Evolutionary conservation across 2,113 vertebrate genomes (phyloP), one percentile per base, ranked within the genome.

Genomic region (Gavia stellata): DNA sequence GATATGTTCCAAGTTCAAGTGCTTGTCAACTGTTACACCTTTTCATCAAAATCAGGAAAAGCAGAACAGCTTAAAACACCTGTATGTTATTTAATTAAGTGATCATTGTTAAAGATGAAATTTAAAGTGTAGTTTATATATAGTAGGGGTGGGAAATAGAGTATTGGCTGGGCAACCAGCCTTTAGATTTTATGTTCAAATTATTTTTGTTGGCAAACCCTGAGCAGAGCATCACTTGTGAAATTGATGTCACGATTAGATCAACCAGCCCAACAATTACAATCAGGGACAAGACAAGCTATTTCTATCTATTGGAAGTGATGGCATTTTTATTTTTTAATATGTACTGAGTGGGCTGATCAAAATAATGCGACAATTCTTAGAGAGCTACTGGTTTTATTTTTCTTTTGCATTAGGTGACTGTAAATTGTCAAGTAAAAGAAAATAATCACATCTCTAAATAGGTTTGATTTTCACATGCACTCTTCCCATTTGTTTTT

Each of bases 21-120:
- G 25, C 59, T 73, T 91, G 83, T 91, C 88, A 78, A 80, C 53
- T 53, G 53, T 66, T 89, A 71, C 21, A 92, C 9, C 19, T 91
- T 97, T 86, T 86, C 52, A 96, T 95, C 79, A 95, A 86, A 94
- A 87, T 82, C 33, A 63, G 45, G 86, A 71, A 81, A 67, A 88
- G 61, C 19, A 52, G 38, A 96, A 49, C 40, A 75, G 74, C 17
- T 93, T 84, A 38, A 93, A 65, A 2, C 47, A 87, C 44, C 26
- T 63, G 17, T 55, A 74, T 80, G 68, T 87, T 91, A 92, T 88
- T 96, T 91, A 90, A 96, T 75, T 97, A 71, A 83, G 63, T 62
- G 58, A n/a, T 82, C 23, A 45, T 68, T 88, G 67, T 71, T 88
- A 68, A 53, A 75, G 74, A 67, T 34, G 59, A 86, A 66, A 68